These are phyloP conservation scores for Lophius piscatorius DNA, from an alignment of 2,113 vertebrate genomes.

Conservation along the genomic window DNA sequence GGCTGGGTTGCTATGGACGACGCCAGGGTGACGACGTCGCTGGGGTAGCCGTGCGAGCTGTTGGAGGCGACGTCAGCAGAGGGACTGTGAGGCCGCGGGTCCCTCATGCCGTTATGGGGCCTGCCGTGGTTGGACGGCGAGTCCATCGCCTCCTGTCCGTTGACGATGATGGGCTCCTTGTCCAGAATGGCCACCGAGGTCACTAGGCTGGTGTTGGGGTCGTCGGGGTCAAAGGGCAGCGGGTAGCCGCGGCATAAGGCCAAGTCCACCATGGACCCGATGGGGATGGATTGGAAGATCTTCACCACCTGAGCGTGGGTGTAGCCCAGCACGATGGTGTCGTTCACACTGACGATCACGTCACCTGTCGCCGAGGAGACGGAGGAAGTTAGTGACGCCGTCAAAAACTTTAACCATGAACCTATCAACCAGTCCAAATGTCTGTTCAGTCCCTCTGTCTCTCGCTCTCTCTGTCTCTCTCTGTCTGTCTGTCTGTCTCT, in stretches of 20 bases:
- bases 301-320: conserved; percentile 98
- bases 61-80: conserved; percentile 86
- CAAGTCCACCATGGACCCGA: conserved; percentile 96
- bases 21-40: conserved; percentile 91
- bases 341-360: conserved; percentile 97
- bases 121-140: conserved; percentile 75
- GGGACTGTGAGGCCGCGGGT: conserved; percentile 87
- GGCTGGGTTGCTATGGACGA: conserved; percentile 97
- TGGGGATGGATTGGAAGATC: conserved; percentile 99
- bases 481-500: too few species aligned
- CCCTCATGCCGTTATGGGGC: conserved; percentile 83
- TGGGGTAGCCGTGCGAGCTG: conserved; percentile 87
- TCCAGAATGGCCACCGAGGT: conserved; percentile 97
- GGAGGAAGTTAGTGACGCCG: conserved; percentile 1
- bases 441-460: too few species aligned
- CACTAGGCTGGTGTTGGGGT: conserved; percentile 97
- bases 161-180: conserved; percentile 97
- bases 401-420: too few species aligned
- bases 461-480: too few species aligned
- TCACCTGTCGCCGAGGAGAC: conserved; percentile 82
- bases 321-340: conserved; percentile 95
- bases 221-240: conserved; percentile 96
- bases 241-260: conserved; percentile 98
- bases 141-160: conserved; percentile 93
- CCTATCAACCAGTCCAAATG: too few species aligned